Base-by-base conservation (phyloP, 2,113 vertebrate genomes). In the Psilopogon haemacephalus region DNA sequence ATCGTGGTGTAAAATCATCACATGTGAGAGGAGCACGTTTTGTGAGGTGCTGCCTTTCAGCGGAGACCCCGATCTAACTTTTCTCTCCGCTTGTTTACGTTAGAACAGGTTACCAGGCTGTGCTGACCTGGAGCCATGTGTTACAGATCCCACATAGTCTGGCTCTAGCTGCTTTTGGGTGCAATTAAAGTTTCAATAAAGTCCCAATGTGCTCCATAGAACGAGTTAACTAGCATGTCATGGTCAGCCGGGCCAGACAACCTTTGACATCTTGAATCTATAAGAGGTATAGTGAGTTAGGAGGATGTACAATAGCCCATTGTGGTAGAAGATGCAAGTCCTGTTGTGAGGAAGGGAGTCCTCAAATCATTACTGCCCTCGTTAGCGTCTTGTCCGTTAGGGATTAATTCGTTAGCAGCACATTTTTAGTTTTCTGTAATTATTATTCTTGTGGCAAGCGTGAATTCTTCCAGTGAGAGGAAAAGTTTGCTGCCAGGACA, bases 201-300 rank as follows among this genome's bases (percentile, higher is more conserved):
- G 97, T 97, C 92, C 92, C 95, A 86, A 90, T 50, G 73, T 94
- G 89, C 96, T 95, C 92, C 88, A 91, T 88, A 95, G 95, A 95
- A 97, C 76, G 96, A 98, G 98, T 98, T 98, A 98, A 98, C 98
- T 98, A 97, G 97, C 97, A 98, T 98, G 98, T 98, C 96, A 96
- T 98, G 98, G 98, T 98, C 98, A 98, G 97, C 94, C 97, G 97
- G 98, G 98, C 98, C 98, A 98, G 98, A 97, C 97, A 98, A 99
- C 98, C 99, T 99, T 98, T 99, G 99, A 98, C 99, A 98, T 98
- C 97, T 97, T 95, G 96, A 97, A 97, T 98, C 96, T 97, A 77
- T 97, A 97, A 96, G 97, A 97, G 96, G 96, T 97, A 96, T 96
- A 96, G 95, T 62, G 96, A 97, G 96, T 96, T 95, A 94, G 96